These are phyloP conservation scores for Myripristis jacobus DNA, from an alignment of 2,797 vertebrate genomes.

Conservation along the genomic window DNA sequence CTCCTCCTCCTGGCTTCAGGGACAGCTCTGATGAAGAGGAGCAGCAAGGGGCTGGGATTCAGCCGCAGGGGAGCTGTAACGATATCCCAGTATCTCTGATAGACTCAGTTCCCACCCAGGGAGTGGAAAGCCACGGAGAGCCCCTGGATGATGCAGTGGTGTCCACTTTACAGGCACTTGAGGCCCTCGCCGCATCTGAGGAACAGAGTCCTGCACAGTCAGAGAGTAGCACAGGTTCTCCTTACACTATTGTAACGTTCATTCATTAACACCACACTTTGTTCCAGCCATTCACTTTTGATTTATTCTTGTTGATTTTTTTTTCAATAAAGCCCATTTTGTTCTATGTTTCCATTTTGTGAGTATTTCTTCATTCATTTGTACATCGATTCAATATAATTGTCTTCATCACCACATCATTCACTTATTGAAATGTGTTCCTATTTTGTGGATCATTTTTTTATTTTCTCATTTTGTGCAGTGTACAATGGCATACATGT, in stretches of 20 bases:
- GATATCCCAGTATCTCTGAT: conserved; percentile 98
- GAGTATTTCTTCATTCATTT: conserved; percentile 77
- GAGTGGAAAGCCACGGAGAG: conserved; percentile 86
- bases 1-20: conserved; percentile 97
- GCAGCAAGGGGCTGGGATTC: conserved; percentile 80
- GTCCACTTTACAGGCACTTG: conserved; percentile 93
- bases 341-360: conserved; percentile 82
- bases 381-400: conserved; percentile 8
- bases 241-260: conserved; percentile 98
- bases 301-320: conserved; percentile 77
- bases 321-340: conserved; percentile 82
- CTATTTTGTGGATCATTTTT: conserved; percentile 54
- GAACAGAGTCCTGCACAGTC: conserved; percentile 90
- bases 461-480: conserved; percentile 57
- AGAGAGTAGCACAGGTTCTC: conserved; percentile 98
- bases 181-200: conserved; percentile 95
- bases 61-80: conserved; percentile 75
- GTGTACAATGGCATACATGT: conserved; percentile 22
- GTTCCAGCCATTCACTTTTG: conserved; percentile 85
- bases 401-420: conserved; percentile 46
- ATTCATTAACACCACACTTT: conserved; percentile 90
- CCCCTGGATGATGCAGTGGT: conserved; percentile 90
- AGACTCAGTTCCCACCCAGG: conserved; percentile 91
- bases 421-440: conserved; percentile 49
- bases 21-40: conserved; percentile 99